A percentile compares a stretch with the other conserved stretches of the same genome.
Evolutionary conservation across 2,797 vertebrate species (phyloP).

Genomic region (Chanos chanos): DNA sequence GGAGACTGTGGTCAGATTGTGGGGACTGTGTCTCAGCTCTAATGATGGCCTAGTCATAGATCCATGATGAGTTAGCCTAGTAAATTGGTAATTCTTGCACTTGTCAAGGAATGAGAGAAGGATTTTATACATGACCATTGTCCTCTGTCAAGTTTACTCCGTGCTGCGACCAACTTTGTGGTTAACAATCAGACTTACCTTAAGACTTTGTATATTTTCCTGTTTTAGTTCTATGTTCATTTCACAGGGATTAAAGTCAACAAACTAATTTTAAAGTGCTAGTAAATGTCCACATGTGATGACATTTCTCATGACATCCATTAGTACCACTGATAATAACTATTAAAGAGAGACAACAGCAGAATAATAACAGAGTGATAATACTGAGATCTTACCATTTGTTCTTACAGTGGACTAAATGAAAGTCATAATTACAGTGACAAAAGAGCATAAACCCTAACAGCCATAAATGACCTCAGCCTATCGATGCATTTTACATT

Average conservation of each 20-base stretch:
- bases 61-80: slow-evolving; percentile 1
- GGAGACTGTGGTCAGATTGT: slow-evolving; percentile 10
- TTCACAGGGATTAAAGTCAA: neutral
- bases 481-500: slow-evolving; percentile 49
- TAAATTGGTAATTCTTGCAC: slow-evolving; percentile 2
- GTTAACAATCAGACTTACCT: neutral
- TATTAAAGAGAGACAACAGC: slow-evolving; percentile 42
- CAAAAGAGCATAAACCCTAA: slow-evolving; percentile 44
- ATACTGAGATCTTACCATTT: slow-evolving; percentile 42
- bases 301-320: no score
- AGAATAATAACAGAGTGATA: slow-evolving; percentile 41
- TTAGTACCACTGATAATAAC: no score
- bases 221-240: no score
- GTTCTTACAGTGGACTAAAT: slow-evolving; percentile 45
- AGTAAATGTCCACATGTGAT: slow-evolving; percentile 5
- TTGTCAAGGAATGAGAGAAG: no score
- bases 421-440: slow-evolving; percentile 55
- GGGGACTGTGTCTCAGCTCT: slow-evolving; percentile 16
- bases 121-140: no score
- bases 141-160: no score
- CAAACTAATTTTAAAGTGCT: no score
- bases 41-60: slow-evolving; percentile 22
- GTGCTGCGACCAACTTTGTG: neutral
- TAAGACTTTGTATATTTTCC: no score
- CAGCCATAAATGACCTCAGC: slow-evolving; percentile 54